Base-by-base conservation (phyloP, 2,888 invertebrate genomes). In the Tachina lurida region DNA sequence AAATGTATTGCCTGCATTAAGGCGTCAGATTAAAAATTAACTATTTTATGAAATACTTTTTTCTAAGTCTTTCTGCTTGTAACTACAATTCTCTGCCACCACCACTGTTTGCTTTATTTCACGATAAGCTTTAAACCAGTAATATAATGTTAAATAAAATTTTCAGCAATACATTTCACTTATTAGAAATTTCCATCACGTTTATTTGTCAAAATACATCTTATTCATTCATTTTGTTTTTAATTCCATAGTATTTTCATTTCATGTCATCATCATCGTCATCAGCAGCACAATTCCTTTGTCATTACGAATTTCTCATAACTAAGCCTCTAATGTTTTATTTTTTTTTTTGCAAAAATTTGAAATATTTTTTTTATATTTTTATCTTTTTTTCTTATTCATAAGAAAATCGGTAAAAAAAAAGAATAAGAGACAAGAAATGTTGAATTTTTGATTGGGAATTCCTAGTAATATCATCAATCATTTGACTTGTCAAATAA, bases 401-500 rank as follows among this genome's bases (percentile, higher is more conserved):
- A 43, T 13, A 54, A 19, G 49, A 2, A 67, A 49, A 47, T 60
- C 54, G 13, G 10, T 2, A 15, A 47, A 49, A 17, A 60, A 39
- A 78, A 17, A 17, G 49, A 17, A 47, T 2, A 45, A 4, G n/a
- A 19, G 43, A 31, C 7, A 31, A 31, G 56, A 82, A 71, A 60
- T 45, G 47, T 81, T 73, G 77, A 84, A 81, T 84, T 75, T 87
- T 78, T 87, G 87, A 87, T 88, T 88, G 84, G 78, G 87, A 87
- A 88, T 88, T 88, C 81, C 52, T 70, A 39, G 56, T 49, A 77
- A 81, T 81, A 87, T 91, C 91, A 90, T 90, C 91, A 90, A 90
- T 90, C 91, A 90, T 90, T 88, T 89, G 88, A 75, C 84, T 82
- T 78, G 84, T 80, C 85, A 86, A 86, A 87, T 89, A 86, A 78